Percentiles rank a stretch among this genome's conserved stretches.
Conservation (phyloP, 2,888 invertebrate genomes). For the Tenodera sinensis region DNA sequence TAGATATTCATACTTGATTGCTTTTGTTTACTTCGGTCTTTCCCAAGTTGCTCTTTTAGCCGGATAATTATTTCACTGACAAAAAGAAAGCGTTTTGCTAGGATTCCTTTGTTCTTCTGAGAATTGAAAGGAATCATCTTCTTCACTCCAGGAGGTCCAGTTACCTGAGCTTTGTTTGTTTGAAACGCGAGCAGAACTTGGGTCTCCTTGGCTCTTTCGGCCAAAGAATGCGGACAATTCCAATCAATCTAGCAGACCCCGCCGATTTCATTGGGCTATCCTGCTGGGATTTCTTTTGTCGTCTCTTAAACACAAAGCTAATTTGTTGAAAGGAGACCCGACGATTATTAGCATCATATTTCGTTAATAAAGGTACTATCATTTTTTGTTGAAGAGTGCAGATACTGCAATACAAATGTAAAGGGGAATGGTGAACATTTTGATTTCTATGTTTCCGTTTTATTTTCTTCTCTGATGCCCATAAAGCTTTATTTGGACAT, state of each 20-base stretch:
- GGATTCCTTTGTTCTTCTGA: neutral
- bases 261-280: neutral
- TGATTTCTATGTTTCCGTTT: no score
- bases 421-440: no score
- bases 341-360: no score
- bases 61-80: neutral
- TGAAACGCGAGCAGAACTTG: neutral
- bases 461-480: no score
- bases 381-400: no score
- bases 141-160: neutral
- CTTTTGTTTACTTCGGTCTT: neutral
- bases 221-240: neutral
- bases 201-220: neutral
- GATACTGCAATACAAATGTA: no score
- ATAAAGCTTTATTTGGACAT: no score
- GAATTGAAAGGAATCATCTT: neutral
- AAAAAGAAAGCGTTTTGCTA: neutral
- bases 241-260: neutral
- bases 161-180: neutral
- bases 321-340: no score
- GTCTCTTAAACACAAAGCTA: no score
- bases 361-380: no score
- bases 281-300: no score
- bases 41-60: neutral
- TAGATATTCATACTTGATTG: no score